A percentile compares a stretch with the other conserved stretches of the same genome.
Evolutionary conservation across 2,113 vertebrate genomes (phyloP).

Genomic region (Maccullochella peelii): DNA sequence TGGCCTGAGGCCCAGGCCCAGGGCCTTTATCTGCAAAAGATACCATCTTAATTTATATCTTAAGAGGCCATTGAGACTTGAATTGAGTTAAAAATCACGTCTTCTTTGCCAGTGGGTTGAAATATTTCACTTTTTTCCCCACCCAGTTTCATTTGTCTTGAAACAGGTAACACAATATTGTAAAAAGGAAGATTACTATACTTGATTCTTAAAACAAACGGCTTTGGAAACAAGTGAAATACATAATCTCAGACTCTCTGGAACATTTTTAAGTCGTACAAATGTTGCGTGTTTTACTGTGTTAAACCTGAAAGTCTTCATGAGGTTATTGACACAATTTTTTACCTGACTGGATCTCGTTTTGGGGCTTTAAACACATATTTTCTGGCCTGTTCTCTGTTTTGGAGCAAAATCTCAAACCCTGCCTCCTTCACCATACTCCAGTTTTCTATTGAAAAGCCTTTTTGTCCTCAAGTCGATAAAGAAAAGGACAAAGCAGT

Average conservation of each 20-base stretch:
- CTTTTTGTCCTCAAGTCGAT: constrained; percentile 25
- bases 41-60: constrained; percentile 36
- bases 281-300: no score
- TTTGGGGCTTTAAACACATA: background rate
- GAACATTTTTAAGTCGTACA: no score
- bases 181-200: background rate
- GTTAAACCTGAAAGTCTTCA: background rate
- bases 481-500: constrained; percentile 56
- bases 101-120: constrained; percentile 8
- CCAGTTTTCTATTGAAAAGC: constrained; percentile 23
- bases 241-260: background rate
- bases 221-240: background rate
- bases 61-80: constrained; percentile 19
- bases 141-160: background rate
- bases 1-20: constrained; percentile 2
- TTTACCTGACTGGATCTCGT: background rate
- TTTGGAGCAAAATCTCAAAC: background rate
- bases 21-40: constrained; percentile 29
- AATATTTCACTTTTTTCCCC: background rate
- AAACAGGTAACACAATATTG: background rate
- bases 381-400: background rate
- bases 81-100: constrained; percentile 7
- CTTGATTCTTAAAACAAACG: background rate
- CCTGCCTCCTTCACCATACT: constrained; percentile 5
- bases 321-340: background rate